phyloP scores from a whole-genome alignment of 2,113 vertebrate genomes.

The Pogona vitticeps region DNA sequence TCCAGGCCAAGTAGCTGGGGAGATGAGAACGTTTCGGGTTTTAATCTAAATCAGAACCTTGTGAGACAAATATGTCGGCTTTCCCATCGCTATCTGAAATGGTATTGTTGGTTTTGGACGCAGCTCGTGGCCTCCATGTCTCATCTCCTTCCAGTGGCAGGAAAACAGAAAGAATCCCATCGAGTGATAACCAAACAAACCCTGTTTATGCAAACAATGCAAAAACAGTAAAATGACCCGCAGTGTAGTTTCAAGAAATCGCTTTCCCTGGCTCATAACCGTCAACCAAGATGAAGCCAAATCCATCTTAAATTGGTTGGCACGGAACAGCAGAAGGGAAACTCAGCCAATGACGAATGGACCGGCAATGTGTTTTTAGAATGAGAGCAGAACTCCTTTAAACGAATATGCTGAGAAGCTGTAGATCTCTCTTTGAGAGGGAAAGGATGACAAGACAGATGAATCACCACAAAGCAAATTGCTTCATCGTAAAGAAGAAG shows the following conservation, averaged over 20 bases:
- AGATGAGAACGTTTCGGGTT: slow-evolving; percentile 26
- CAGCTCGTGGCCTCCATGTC: slow-evolving; percentile 55
- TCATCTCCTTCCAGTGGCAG: slow-evolving; percentile 54
- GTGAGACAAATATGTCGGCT: slow-evolving; percentile 47
- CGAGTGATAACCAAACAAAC: slow-evolving; percentile 56
- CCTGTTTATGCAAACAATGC: slow-evolving; percentile 54
- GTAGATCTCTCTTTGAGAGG: neutral
- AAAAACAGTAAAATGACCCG: neutral
- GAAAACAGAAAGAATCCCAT: slow-evolving; percentile 58
- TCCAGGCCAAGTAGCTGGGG: slow-evolving; percentile 14
- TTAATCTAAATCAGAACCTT: slow-evolving; percentile 26
- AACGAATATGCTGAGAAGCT: slow-evolving; percentile 25
- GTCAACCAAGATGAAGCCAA: slow-evolving; percentile 38
- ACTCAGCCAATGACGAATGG: neutral
- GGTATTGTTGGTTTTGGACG: slow-evolving; percentile 61
- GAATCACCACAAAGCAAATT: slow-evolving; percentile 49
- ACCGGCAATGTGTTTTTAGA: neutral
- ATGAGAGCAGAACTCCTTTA: neutral
- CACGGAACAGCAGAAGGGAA: neutral
- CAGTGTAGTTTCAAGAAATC: slow-evolving; percentile 63
- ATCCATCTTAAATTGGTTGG: slow-evolving; percentile 34
- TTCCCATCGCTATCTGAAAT: slow-evolving; percentile 48
- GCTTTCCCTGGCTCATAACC: slow-evolving; percentile 56
- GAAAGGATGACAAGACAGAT: slow-evolving; percentile 22
- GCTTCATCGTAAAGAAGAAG: slow-evolving; percentile 51